Percentiles rank a stretch among this genome's conserved stretches.
Conservation (phyloP, 2,888 invertebrate species). For the Hetaerina titia region DNA sequence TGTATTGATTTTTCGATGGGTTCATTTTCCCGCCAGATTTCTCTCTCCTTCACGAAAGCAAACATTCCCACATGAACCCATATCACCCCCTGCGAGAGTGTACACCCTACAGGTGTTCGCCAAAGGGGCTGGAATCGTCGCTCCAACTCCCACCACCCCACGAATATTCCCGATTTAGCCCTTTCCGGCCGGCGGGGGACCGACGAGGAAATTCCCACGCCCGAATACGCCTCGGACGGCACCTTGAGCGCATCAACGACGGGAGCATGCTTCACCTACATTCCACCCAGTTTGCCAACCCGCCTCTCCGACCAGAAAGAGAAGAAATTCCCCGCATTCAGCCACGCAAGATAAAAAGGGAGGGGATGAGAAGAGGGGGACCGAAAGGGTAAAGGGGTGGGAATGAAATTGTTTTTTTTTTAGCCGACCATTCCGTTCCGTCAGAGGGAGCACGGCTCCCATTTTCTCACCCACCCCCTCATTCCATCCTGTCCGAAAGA, state of each 20-base stretch:
- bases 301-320: neutral
- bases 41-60: too few relatives aligned
- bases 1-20: too few relatives aligned
- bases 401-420: neutral
- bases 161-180: too few relatives aligned
- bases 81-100: too few relatives aligned
- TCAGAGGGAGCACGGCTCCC: neutral
- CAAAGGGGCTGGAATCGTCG: too few relatives aligned
- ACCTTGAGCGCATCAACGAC: neutral
- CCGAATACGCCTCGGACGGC: neutral
- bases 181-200: neutral
- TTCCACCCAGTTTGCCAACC: constrained; percentile 50
- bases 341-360: neutral
- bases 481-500: neutral
- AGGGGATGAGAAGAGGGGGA: neutral
- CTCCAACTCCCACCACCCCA: too few relatives aligned
- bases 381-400: neutral
- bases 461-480: neutral
- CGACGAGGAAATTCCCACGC: neutral
- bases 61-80: too few relatives aligned
- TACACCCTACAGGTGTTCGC: too few relatives aligned
- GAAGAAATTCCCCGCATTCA: neutral
- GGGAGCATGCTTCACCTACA: neutral
- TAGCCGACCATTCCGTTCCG: neutral
- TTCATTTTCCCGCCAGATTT: too few relatives aligned